Evolutionary conservation across 2,797 vertebrate species (phyloP), one percentile per base, ranked within the genome.

Genomic region (Sparus aurata): DNA sequence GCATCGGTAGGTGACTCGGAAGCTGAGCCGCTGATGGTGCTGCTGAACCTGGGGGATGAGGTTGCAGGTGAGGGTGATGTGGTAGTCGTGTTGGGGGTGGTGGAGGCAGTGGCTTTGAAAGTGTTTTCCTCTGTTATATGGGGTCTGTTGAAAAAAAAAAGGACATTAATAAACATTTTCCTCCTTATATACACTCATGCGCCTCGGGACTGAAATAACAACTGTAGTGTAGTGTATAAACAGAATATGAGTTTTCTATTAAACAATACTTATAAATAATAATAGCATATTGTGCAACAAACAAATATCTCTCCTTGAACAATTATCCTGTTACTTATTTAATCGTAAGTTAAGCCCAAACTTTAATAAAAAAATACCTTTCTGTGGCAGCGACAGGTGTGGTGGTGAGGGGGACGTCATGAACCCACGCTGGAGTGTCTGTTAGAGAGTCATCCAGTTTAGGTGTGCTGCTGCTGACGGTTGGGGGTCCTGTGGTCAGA

Each of bases 401-500:
- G 45, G 91, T 82, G 12, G 87, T 87, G 66, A 89, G 78, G 45
- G 85, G 76, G 59, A 80, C 66, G 0, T 86, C 77, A 0, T 92
- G 91, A 1, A 38, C 58, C 20, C 82, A 85, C 49, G 53, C 79
- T 18, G 83, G 76, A 50, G 41, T 65, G 55, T 80, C 76, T 1
- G 88, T 93, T 85, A 69, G 25, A 0, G 91, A 54, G 0, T 79
- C 30, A 27, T 94, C 90, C 8, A 71, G 57, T 60, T 92, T 83
- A 27, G 93, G 88, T 12, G 88, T 83, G 60, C 85, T 74, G 75
- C 85, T n/a, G 52, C 82, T 0, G 85, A 91, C 54, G 53, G 81
- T 58, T 62, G 91, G 84, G 6, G 91, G 73, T 3, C 27, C 69
- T 0, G 86, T 88, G 54, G 95, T 92, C 80, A 90, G 77, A 77